Base-by-base conservation (phyloP, 2,888 invertebrate genomes). In the Euplagia quadripunctaria region DNA sequence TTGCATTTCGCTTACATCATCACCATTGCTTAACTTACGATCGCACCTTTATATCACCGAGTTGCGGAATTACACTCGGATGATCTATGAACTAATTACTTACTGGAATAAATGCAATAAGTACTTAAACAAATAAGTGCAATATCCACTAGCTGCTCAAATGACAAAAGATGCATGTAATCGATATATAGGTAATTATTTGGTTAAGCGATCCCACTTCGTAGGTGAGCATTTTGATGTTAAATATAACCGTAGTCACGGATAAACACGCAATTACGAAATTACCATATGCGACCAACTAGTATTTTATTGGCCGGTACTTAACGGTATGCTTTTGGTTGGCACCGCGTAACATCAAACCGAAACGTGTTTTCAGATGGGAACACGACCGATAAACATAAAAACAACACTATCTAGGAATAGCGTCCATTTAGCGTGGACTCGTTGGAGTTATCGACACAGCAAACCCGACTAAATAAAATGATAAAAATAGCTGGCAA, bases 201-300 rank as follows among this genome's bases (percentile, higher is more conserved):
- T 86, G 82, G 85, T 86, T 88, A 88, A 90, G 78, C 82, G 83
- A 85, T 86, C 87, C 82, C 81, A 84, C 82, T 81, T 83, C 78
- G 79, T 79, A 83, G 78, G 78, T 79, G 84, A 82, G 80, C 79
- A 85, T 87, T 85, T 85, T 81, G 82, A 86, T 80, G 89, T 82
- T 85, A 86, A 87, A 88, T 86, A 87, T 86, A 87, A 78, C 84
- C 82, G 81, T 86, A 87, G 90, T 88, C 86, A 89, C 87, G 89
- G 90, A 89, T 92, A 89, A 92, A 91, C 90, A 89, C 83, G 90
- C 89, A 90, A 93, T 93, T 94, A 93, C 90, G 81, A 89, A 89
- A 94, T 94, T 92, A 92, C 89, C 93, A 93, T 94, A 94, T 85
- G 87, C 85, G 88, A 86, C 81, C 77, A 75, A 79, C 88, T 87